Base-by-base conservation (phyloP, 2,113 vertebrate genomes). In the Boulengeromyrus knoepffleri region DNA sequence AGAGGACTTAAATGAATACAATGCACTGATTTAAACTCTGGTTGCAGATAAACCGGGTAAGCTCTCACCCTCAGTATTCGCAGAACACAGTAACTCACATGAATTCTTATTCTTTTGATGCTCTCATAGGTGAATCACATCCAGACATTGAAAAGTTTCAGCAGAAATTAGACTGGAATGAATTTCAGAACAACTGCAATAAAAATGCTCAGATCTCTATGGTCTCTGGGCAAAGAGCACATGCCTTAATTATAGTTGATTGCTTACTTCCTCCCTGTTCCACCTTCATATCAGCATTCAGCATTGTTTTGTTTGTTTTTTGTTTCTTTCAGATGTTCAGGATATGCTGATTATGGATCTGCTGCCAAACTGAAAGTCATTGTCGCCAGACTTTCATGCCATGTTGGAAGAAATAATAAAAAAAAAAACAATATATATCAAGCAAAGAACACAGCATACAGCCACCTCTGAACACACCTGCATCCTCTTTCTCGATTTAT, bases 41-140 rank as follows among this genome's bases (percentile, higher is more conserved):
- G 53, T 87, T 17, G 19, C 84, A 74, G 58, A 66, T 90, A 86
- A 56, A 66, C 89, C 45, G 24, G 39, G 45, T 89, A 83, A 53
- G 77, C 36, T 56, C 31, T 58, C 39, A 58, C 31, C 46, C 47
- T 56, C 80, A 56, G 15, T 15, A 46, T 27, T 52, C 52, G 19
- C 45, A 53, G 15, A 90, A 87, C 50, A 47, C 13, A 36, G 45
- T 17, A 87, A 87, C 19, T 3, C 47, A 85, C 46, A 58, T 74
- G 17, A 70, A 47, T 58, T 66, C 31, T 50, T 58, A 90, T 90
- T 66, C 36, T 87, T 89, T 70, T 49, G 46, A 70, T 66, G 84
- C n/a, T 39, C 85, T 87, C 56, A 19, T 27, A 50, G 31, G 47
- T 84, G 53, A 70, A 58, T 42, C n/a, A 70, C 19, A 85, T 45